These are phyloP conservation scores for Dromococcyx pavoninus DNA, from an alignment of 2,797 vertebrate species.

Conservation along the genomic window DNA sequence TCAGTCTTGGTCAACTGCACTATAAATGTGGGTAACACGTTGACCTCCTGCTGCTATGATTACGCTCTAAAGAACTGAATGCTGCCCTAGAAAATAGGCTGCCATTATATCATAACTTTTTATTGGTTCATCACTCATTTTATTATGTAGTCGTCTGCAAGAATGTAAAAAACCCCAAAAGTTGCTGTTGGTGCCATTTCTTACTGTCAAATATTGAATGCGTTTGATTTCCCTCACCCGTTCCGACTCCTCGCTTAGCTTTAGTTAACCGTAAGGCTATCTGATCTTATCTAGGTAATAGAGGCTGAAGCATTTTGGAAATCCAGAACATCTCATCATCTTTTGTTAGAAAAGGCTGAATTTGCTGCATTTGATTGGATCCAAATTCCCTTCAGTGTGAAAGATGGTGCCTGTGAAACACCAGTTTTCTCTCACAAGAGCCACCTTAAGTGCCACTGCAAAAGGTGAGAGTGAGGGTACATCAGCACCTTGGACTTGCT, in stretches of 20 bases:
- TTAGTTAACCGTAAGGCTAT: neutral
- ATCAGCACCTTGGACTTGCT: neutral
- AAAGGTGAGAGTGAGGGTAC: neutral
- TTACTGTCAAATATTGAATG: neutral
- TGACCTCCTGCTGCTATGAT: neutral
- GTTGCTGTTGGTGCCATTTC: neutral
- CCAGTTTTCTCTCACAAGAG: neutral
- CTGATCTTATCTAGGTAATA: neutral
- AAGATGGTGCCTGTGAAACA: neutral
- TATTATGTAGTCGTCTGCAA: neutral
- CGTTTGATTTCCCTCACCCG: neutral
- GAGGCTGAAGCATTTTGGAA: neutral
- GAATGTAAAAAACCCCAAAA: neutral
- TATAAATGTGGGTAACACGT: neutral
- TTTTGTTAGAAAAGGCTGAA: neutral
- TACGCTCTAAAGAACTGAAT: neutral
- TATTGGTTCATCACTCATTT: neutral
- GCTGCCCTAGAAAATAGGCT: neutral
- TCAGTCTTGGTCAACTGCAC: neutral
- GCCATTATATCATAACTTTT: neutral
- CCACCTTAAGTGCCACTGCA: neutral
- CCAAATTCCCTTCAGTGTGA: neutral
- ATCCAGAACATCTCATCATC: neutral
- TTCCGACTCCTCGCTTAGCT: neutral
- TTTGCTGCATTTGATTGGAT: neutral